Conservation (phyloP, 2,888 invertebrate species). For the Holacanthella duospinosa region DNA sequence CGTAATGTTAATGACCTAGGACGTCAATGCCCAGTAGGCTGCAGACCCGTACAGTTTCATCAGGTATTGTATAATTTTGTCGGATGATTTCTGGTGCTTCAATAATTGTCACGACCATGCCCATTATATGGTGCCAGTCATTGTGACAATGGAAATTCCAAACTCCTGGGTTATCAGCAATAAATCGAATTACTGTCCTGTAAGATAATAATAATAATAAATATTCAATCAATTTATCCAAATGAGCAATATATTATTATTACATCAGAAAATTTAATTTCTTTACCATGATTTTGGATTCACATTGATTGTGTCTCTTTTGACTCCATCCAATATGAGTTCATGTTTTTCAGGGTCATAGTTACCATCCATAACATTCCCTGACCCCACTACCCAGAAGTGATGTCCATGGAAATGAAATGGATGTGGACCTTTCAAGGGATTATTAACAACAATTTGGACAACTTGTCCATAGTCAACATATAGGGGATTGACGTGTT, state of each 20-base stretch:
- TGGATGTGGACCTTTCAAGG: conserved; percentile 20
- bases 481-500: conserved; percentile 3
- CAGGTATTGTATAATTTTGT: background rate
- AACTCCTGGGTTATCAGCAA: conserved; percentile 9
- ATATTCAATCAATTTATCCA: background rate
- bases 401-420: conserved; percentile 7
- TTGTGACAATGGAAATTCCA: conserved; percentile 9
- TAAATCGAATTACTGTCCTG: conserved; percentile 1
- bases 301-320: conserved; percentile 3
- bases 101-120: background rate
- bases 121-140: conserved; percentile 5
- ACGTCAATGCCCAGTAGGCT: background rate
- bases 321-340: conserved; percentile 1
- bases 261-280: background rate
- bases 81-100: background rate
- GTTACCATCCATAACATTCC: background rate
- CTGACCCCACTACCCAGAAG: conserved; percentile 7
- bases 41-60: background rate
- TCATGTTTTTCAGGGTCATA: background rate
- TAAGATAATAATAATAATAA: background rate
- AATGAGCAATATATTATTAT: background rate
- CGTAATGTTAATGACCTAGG: background rate
- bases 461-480: conserved; percentile 16
- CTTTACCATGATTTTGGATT: conserved; percentile 3
- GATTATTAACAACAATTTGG: conserved; percentile 28